Conservation (phyloP, 2,888 invertebrate species). For the Rhamphomyia laevipes region DNA sequence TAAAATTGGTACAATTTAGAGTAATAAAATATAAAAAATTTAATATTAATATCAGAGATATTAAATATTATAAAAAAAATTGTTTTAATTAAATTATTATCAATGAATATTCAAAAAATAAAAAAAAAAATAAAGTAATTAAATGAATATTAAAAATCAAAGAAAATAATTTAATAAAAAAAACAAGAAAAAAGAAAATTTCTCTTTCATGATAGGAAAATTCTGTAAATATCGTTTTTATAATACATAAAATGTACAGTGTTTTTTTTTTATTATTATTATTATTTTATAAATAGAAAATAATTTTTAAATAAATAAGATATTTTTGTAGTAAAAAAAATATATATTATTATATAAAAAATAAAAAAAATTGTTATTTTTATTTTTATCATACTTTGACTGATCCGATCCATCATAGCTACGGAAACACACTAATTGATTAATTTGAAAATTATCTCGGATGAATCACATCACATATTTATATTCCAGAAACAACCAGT, state of each 20-base stretch:
- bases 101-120: background rate
- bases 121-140: background rate
- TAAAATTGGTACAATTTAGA: too few species aligned
- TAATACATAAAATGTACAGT: slow-evolving; percentile 16
- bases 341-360: background rate
- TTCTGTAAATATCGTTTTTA: slow-evolving; percentile 17
- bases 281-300: slow-evolving; percentile 14
- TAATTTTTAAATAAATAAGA: slow-evolving; percentile 15
- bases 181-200: slow-evolving; percentile 3
- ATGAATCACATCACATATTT: too few species aligned
- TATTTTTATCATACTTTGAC: too few species aligned
- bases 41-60: background rate
- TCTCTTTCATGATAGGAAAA: slow-evolving; percentile 12
- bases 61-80: background rate
- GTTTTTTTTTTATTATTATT: slow-evolving; percentile 12
- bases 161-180: background rate
- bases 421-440: too few species aligned
- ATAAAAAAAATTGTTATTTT: too few species aligned
- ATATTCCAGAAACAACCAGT: too few species aligned
- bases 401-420: too few species aligned
- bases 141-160: too few species aligned
- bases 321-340: slow-evolving; percentile 13
- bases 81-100: background rate
- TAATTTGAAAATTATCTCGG: too few species aligned
- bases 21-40: background rate